Conservation (phyloP, 1,140 invertebrate genomes). For the Eubasilissa regina region DNA sequence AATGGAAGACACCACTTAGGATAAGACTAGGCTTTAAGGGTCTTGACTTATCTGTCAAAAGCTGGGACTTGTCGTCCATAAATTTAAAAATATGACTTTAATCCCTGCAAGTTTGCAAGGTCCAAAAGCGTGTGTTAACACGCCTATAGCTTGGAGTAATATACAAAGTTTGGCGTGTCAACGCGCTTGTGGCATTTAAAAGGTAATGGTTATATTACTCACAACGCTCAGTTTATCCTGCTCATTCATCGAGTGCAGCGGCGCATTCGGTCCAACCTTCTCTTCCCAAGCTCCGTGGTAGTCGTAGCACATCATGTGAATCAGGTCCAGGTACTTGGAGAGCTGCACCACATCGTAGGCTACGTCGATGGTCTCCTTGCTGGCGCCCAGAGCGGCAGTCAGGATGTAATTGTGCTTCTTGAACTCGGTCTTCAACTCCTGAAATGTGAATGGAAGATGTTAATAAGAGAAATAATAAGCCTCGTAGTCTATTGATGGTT, state of each 20-base stretch:
- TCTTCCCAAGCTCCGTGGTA: slow-evolving; percentile 90
- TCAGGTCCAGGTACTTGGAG: slow-evolving; percentile 82
- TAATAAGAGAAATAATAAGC: no score
- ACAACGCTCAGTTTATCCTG: slow-evolving; percentile 75
- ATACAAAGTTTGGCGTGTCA: no score
- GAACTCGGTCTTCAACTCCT: slow-evolving; percentile 77
- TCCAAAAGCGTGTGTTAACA: no score
- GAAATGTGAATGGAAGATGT: background rate
- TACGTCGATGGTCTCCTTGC: slow-evolving; percentile 78
- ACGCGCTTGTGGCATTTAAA: no score
- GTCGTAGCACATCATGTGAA: slow-evolving; percentile 94
- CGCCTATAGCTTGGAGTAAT: no score
- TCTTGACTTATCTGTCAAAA: no score
- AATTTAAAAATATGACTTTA: no score
- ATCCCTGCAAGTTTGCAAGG: no score
- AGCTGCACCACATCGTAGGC: slow-evolving; percentile 85
- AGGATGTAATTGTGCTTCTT: slow-evolving; percentile 70
- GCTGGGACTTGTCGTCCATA: no score
- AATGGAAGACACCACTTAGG: no score
- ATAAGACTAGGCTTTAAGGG: no score
- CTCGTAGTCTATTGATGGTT: no score
- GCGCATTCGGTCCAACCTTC: slow-evolving; percentile 83
- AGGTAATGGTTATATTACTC: slow-evolving; percentile 63
- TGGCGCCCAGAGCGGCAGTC: slow-evolving; percentile 84
- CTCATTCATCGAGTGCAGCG: slow-evolving; percentile 71